phyloP scores from a whole-genome alignment of 1,140 invertebrate species.

The Heliothis subflexa region DNA sequence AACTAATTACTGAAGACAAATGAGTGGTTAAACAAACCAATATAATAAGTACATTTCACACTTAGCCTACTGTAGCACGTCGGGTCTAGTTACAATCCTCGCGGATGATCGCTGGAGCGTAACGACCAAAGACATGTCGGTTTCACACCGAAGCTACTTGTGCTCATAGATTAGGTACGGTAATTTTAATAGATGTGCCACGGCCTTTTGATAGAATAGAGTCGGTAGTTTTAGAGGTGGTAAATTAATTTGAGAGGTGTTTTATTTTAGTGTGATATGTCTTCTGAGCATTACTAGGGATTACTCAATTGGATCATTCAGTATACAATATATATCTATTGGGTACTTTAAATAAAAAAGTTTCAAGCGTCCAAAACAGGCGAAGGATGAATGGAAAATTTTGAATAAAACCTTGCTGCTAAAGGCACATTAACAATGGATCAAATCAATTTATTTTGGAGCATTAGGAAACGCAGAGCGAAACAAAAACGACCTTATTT shows the following conservation, averaged over 20 bases:
- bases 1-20: conserved; percentile 41
- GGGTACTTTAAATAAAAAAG: not conserved
- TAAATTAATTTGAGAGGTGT: not conserved
- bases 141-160: conserved; percentile 33
- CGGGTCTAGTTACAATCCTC: not conserved
- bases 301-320: too few relatives aligned
- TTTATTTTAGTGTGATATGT: too few relatives aligned
- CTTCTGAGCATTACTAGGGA: too few relatives aligned
- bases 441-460: conserved; percentile 13
- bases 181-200: not conserved
- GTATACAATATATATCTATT: not conserved
- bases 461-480: not conserved
- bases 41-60: conserved; percentile 15
- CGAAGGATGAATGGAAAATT: not conserved
- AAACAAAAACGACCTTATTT: conserved; percentile 45
- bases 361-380: not conserved
- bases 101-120: conserved; percentile 26
- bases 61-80: conserved; percentile 8
- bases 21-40: conserved; percentile 29
- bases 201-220: not conserved
- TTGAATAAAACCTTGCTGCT: not conserved
- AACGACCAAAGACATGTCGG: not conserved
- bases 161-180: not conserved
- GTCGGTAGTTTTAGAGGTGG: not conserved
- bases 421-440: not conserved